phyloP scores from a whole-genome alignment of 1,140 invertebrate genomes.

The Caenorhabditis remanei region DNA sequence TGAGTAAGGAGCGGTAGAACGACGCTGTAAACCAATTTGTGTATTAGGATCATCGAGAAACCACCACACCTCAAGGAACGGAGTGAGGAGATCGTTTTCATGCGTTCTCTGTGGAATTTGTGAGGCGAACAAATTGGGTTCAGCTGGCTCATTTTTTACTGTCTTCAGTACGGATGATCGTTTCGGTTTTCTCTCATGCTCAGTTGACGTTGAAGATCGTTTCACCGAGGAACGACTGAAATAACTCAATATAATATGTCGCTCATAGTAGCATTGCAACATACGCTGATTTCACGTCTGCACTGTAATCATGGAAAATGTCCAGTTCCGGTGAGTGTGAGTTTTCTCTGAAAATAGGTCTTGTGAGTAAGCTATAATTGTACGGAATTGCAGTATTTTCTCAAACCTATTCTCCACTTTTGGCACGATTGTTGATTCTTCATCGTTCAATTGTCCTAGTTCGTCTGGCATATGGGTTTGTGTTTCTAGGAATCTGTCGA shows the following conservation, averaged over 20 bases:
- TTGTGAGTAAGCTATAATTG: neutral
- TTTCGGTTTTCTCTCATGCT: neutral
- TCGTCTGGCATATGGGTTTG: conserved; percentile 33
- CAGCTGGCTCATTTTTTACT: conserved; percentile 19
- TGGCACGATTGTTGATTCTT: too few species aligned
- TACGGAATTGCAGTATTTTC: neutral
- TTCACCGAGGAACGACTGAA: neutral
- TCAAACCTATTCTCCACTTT: neutral
- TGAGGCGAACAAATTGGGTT: neutral
- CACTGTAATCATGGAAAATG: conserved; percentile 21
- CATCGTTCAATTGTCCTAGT: conserved; percentile 1
- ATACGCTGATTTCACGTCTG: neutral
- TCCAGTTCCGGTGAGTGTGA: conserved; percentile 13
- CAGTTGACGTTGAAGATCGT: neutral
- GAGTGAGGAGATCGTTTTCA: conserved; percentile 23
- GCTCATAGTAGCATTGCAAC: neutral
- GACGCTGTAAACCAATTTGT: neutral
- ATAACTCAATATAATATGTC: neutral
- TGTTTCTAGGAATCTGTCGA: conserved; percentile 13
- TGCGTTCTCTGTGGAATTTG: conserved; percentile 27
- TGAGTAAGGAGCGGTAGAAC: neutral
- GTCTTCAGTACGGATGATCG: conserved; percentile 6
- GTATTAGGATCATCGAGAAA: neutral
- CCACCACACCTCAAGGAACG: neutral
- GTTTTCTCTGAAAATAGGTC: neutral